Evolutionary conservation across 2,888 invertebrate species (phyloP).

Genomic region (Sepiola atlantica): DNA sequence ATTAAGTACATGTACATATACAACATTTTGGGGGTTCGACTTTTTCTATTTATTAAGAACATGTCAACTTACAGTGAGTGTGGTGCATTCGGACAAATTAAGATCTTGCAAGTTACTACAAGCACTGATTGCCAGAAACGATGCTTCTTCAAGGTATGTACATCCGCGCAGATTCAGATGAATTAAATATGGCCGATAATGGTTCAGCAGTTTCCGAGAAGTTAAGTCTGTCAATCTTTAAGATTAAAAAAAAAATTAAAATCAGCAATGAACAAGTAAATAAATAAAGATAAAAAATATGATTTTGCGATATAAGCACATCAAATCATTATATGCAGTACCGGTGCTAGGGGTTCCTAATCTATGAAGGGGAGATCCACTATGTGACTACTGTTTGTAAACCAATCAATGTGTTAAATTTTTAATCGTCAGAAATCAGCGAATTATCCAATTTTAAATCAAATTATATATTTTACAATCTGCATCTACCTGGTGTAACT

Average conservation of each 20-base stretch:
- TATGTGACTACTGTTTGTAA: no score
- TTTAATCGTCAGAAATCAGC: no score
- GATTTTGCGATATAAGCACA: not conserved
- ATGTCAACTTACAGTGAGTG: conserved; percentile 69
- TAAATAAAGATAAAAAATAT: not conserved
- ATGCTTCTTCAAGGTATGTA: conserved; percentile 60
- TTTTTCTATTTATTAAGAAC: not conserved
- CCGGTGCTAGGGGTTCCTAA: no score
- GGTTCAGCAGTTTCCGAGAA: conserved; percentile 67
- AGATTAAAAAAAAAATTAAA: not conserved
- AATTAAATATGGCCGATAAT: conserved; percentile 73
- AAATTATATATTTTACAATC: no score
- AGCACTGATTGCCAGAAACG: conserved; percentile 70
- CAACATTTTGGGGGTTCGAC: no score
- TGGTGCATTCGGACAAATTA: conserved; percentile 72
- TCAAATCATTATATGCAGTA: no score
- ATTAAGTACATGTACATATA: not conserved
- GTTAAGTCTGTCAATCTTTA: conserved; percentile 72
- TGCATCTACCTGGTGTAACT: no score
- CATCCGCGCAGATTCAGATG: conserved; percentile 73
- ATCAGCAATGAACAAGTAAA: not conserved
- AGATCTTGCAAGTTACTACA: conserved; percentile 75
- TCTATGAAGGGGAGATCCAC: no score
- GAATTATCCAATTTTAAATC: no score
- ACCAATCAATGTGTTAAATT: no score